Evolutionary conservation across 2,888 invertebrate genomes (phyloP).

Genomic region (Megaustenia siamemsis): DNA sequence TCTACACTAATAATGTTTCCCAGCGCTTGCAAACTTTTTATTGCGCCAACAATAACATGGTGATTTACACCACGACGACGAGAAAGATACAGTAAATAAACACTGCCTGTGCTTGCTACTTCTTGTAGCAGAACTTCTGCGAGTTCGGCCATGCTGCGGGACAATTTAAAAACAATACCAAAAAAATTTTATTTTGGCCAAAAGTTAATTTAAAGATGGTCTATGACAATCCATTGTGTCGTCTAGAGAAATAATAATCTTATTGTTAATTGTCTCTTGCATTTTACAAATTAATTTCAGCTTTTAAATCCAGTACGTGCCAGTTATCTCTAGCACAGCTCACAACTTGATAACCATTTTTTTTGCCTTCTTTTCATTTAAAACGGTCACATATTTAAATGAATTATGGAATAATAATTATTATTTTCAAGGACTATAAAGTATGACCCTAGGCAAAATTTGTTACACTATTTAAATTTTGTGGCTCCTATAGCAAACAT

Average conservation of each 20-base stretch:
- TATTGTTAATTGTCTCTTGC: neutral
- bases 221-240: constrained; percentile 93
- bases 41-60: constrained; percentile 77
- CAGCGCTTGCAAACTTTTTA: constrained; percentile 77
- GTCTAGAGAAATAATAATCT: constrained; percentile 79
- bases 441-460: too few relatives aligned
- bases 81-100: constrained; percentile 73
- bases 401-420: too few relatives aligned
- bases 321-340: too few relatives aligned
- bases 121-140: constrained; percentile 66
- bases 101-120: constrained; percentile 64
- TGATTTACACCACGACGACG: constrained; percentile 72
- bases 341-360: too few relatives aligned
- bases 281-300: neutral
- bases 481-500: too few relatives aligned
- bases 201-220: constrained; percentile 98
- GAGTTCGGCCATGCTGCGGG: constrained; percentile 70
- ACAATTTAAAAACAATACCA: neutral
- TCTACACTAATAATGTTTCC: constrained; percentile 85
- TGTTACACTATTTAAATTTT: too few relatives aligned
- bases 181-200: too few relatives aligned
- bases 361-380: too few relatives aligned
- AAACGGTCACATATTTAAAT: too few relatives aligned
- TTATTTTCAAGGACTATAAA: too few relatives aligned
- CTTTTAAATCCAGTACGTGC: too few relatives aligned